Base-by-base conservation (phyloP, 2,888 invertebrate species). In the Diarsia rubi region DNA sequence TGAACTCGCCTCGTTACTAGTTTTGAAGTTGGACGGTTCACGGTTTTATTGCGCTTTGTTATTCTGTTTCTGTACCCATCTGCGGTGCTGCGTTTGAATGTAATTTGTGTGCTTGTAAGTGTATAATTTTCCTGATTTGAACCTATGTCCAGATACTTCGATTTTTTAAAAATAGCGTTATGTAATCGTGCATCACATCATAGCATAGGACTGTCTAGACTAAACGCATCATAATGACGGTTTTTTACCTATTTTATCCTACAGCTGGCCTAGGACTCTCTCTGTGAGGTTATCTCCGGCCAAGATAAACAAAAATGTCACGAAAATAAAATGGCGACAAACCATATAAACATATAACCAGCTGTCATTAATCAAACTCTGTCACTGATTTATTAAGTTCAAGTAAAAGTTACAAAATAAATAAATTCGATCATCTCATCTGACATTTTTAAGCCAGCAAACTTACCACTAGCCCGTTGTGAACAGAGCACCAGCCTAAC, bases 1-100 rank as follows among this genome's bases (percentile, higher is more conserved):
- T 86, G 76, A 79, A 86, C 78, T 88, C 75, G 42, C 47, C 75
- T 85, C 78, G 80, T 84, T 84, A 82, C 79, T 86, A 88, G 88
- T 87, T 88, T 69, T 76, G 75, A 82, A 86, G 85, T 88, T 79
- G 62, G 86, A 74, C 70, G 70, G 70, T 74, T 81, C 65, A 62
- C 45, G 62, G 60, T 69, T 85, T 84, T 79, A 82, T 76, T 63
- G 77, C 19, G 69, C 73, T 83, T 85, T 83, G 83, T 83, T 84
- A 83, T 85, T 75, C 76, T 83, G 72, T 79, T 77, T 72, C 54
- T 73, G 73, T 65, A 59, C 75, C 57, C 79, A 85, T 85, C 68
- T 83, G 77, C 49, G 67, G 60, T 72, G 85, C 77, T 73, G 19
- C 54, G 69, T 77, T 85, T 85, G 19, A 0, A 69, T 37, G 21